Percentiles rank a stretch among this genome's conserved stretches.
These are phyloP conservation scores for Etheostoma perlongum DNA, from an alignment of 2,797 vertebrate genomes.

Conservation along the genomic window DNA sequence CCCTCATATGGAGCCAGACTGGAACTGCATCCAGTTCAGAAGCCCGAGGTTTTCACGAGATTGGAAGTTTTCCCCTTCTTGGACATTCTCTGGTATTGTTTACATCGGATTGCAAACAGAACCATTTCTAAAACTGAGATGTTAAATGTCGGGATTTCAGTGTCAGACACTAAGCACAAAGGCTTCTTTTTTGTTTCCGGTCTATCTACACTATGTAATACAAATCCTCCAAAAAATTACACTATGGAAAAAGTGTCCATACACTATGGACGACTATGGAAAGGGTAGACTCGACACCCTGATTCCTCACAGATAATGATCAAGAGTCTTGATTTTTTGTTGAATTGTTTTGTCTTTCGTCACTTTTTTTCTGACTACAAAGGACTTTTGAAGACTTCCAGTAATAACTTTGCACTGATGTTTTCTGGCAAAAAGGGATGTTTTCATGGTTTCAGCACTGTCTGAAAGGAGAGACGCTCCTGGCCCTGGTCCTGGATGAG, in stretches of 20 bases:
- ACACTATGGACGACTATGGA: not conserved
- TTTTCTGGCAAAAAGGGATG: slow-evolving; percentile 39
- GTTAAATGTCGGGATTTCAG: not conserved
- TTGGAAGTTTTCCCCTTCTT: too few species aligned
- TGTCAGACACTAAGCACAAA: not conserved
- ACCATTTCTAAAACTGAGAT: not conserved
- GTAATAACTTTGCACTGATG: slow-evolving; percentile 31
- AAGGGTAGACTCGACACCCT: slow-evolving; percentile 13
- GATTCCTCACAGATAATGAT: not conserved
- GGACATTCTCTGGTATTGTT: not conserved
- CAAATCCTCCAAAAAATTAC: too few species aligned
- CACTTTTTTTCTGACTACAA: slow-evolving; percentile 10
- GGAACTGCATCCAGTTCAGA: too few species aligned
- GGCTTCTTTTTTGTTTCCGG: not conserved
- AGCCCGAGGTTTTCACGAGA: too few species aligned
- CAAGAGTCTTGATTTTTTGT: not conserved
- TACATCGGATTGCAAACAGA: not conserved
- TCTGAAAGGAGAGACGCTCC: slow-evolving; percentile 31
- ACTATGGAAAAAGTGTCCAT: too few species aligned
- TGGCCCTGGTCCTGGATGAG: slow-evolving; percentile 45
- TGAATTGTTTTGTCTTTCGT: not conserved
- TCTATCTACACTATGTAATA: too few species aligned
- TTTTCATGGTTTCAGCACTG: slow-evolving; percentile 54
- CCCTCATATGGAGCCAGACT: too few species aligned
- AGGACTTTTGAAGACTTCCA: slow-evolving; percentile 17